A percentile compares a stretch with the other conserved stretches of the same genome.
Conservation (phyloP, 2,888 invertebrate genomes). For the Cancer borealis region DNA sequence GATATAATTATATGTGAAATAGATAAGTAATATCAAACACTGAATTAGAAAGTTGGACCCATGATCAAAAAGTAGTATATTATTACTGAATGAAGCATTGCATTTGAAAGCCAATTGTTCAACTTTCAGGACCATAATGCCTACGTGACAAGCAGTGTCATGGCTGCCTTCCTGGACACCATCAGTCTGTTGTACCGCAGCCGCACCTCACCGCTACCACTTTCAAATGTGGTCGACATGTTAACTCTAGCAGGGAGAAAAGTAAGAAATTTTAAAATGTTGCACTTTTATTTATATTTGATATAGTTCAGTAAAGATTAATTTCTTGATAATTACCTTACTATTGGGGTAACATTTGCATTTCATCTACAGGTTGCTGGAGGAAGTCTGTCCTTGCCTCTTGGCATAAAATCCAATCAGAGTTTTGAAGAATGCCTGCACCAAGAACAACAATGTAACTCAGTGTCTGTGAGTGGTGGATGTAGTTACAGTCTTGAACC, state of each 20-base stretch:
- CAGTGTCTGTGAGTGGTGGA: constrained; percentile 54
- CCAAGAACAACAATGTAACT: constrained; percentile 7
- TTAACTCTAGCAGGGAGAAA: constrained; percentile 51
- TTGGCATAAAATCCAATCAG: constrained; percentile 42
- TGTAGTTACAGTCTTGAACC: constrained; percentile 29
- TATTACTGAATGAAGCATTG: neutral
- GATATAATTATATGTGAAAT: neutral
- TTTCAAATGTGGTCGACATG: constrained; percentile 46
- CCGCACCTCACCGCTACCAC: constrained; percentile 46
- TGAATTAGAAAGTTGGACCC: neutral
- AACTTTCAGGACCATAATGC: constrained; percentile 49
- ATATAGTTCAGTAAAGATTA: neutral
- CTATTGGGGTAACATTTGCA: neutral
- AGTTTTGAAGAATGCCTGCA: constrained; percentile 54
- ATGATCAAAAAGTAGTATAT: neutral
- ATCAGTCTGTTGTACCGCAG: constrained; percentile 45
- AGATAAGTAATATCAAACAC: too few relatives aligned
- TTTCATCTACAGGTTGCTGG: constrained; percentile 51
- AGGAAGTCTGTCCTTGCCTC: constrained; percentile 59
- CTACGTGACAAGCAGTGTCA: constrained; percentile 54
- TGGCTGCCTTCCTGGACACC: constrained; percentile 62
- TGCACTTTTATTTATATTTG: neutral
- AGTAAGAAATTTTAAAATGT: constrained; percentile 40
- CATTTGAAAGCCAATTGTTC: neutral
- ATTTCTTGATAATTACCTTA: neutral